Evolutionary conservation across 2,797 vertebrate genomes (phyloP), one percentile per base, ranked within the genome.

Genomic region (Sebastes aleutianus): DNA sequence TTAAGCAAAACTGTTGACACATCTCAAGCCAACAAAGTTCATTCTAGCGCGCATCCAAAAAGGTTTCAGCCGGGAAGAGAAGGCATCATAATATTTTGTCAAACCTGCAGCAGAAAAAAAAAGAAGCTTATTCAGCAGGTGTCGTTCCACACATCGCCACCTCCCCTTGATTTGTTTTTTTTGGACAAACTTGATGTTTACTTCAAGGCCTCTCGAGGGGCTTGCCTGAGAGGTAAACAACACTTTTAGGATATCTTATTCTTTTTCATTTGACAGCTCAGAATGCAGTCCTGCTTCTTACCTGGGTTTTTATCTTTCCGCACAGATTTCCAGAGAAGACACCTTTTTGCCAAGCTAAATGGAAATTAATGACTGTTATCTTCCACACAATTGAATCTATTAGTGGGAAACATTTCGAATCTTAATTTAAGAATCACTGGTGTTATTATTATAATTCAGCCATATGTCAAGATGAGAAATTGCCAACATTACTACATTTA

Each of bases 351-450:
- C 2, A 13, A 11, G 13, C 56, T 54, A 78, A 89, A 89, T 89
- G 56, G 20, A 83, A 91, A 92, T 92, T 54, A 92, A 91, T 88
- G 79, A 81, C 81, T 79, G 74, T 80, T 86, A 87, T 91, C 87
- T 83, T 82, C 66, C 75, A 66, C 56, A 64, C 67, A 80, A 76
- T 86, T 88, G 24, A 85, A 86, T 76, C 73, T 78, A 82, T 84
- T 79, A 76, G 66, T 31, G 34, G 29, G 32, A 71, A 85, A 82
- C 80, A 61, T 10, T 53, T 74, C 27, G 73, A 83, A 73, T 79
- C 39, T 50, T 86, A 73, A 80, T 87, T 83, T 82, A 54, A 70
- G 74, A 64, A 76, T 87, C 22, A 75, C 56, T 65, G 65, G 16
- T 71, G 72, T 83, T 77, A 74, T 87, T 78, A 74, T 85, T 88